A percentile compares a stretch with the other conserved stretches of the same genome.
Evolutionary conservation across 2,888 invertebrate species (phyloP).

Genomic region (Scaeva pyrastri): DNA sequence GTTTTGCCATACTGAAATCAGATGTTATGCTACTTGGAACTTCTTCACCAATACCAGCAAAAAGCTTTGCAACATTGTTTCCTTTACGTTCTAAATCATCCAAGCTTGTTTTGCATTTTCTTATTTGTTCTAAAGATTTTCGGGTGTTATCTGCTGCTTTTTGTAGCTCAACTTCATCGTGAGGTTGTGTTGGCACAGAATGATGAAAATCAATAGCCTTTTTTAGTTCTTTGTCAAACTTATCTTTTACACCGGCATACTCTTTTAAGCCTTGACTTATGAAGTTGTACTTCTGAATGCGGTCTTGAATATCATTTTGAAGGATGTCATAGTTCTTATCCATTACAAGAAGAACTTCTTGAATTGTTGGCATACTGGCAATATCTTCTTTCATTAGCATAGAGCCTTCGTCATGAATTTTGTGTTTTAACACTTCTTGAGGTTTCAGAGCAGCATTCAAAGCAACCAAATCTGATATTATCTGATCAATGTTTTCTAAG

Average conservation of each 20-base stretch:
- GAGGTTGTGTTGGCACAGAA: constrained; percentile 88
- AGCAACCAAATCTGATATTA: constrained; percentile 84
- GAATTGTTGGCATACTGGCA: constrained; percentile 91
- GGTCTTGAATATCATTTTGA: constrained; percentile 89
- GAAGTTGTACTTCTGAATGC: constrained; percentile 89
- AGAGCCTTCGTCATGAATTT: constrained; percentile 91
- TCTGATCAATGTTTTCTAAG: constrained; percentile 83
- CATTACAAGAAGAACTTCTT: constrained; percentile 90
- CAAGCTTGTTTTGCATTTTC: constrained; percentile 89
- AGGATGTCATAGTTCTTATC: constrained; percentile 93
- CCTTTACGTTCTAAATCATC: constrained; percentile 92
- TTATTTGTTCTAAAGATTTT: constrained; percentile 89
- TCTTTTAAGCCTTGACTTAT: constrained; percentile 90
- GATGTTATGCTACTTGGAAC: constrained; percentile 84
- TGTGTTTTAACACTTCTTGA: constrained; percentile 87
- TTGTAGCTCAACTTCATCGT: constrained; percentile 89
- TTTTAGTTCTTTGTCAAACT: constrained; percentile 88
- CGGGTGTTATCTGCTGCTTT: constrained; percentile 90
- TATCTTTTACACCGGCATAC: constrained; percentile 89
- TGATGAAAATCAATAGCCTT: constrained; percentile 88
- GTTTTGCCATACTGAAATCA: constrained; percentile 86
- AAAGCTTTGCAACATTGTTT: constrained; percentile 82
- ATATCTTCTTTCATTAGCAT: constrained; percentile 93
- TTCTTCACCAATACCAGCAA: constrained; percentile 84
- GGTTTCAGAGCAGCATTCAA: constrained; percentile 86